These are phyloP conservation scores for Arbacia lixula DNA, from an alignment of 53 echinoderm and acorn worm genomes.

Conservation along the genomic window DNA sequence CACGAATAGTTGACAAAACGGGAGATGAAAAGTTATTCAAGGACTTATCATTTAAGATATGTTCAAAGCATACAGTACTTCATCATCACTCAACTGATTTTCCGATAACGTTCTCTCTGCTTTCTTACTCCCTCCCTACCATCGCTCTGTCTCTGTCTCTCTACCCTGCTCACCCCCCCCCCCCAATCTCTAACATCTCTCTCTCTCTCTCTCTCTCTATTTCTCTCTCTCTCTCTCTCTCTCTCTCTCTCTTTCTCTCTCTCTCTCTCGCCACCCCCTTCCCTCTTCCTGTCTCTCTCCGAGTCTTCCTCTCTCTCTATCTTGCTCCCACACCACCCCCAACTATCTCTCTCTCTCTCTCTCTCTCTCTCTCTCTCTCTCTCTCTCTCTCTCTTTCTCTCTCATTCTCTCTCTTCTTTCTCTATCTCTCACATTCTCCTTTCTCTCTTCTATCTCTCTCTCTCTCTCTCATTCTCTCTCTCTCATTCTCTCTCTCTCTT, in stretches of 20 bases:
- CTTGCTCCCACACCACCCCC: not conserved
- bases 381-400: not conserved
- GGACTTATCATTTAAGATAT: too few relatives aligned
- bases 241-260: not conserved
- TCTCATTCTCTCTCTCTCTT: not conserved
- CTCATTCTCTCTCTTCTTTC: not conserved
- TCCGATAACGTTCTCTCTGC: too few relatives aligned
- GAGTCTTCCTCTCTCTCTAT: too few relatives aligned
- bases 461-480: not conserved
- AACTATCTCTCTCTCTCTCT: not conserved
- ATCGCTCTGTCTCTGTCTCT: not conserved
- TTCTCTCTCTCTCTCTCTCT: not conserved
- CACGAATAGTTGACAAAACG: too few relatives aligned
- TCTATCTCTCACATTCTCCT: not conserved
- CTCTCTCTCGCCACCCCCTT: not conserved
- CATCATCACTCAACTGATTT: too few relatives aligned
- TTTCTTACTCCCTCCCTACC: not conserved
- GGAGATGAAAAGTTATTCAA: too few relatives aligned
- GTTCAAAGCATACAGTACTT: too few relatives aligned
- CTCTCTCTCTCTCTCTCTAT: not conserved
- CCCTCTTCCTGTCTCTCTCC: not conserved
- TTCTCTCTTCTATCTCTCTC: not conserved
- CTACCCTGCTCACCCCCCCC: not conserved
- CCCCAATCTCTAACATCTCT: not conserved
- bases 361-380: not conserved